Conservation (phyloP, 1,140 invertebrate genomes). For the Odontomachus brunneus region DNA sequence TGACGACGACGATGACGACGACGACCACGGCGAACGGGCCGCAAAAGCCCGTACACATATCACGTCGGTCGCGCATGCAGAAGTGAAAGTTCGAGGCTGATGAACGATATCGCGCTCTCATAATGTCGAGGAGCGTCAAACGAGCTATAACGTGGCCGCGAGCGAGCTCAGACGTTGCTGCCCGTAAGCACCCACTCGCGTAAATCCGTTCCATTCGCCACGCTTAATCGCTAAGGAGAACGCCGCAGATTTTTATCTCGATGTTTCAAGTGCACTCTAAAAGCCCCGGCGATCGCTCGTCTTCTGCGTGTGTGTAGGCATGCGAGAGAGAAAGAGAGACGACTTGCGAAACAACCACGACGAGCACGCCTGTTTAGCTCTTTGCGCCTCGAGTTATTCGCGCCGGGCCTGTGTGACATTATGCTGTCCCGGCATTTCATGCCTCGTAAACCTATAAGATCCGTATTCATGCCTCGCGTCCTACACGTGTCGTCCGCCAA, state of each 20-base stretch:
- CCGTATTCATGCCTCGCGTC: not conserved
- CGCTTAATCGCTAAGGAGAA: constrained; percentile 17
- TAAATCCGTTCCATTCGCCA: not conserved
- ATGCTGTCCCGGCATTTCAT: not conserved
- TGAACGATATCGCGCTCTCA: constrained; percentile 68
- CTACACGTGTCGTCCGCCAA: not conserved
- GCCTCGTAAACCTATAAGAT: not conserved
- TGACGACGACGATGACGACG: not conserved
- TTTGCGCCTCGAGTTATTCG: not conserved
- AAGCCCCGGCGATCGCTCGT: constrained; percentile 6
- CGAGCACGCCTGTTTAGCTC: not conserved
- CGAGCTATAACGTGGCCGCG: constrained; percentile 25
- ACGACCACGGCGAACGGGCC: not conserved
- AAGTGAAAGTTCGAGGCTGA: constrained; percentile 73
- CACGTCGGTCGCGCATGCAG: constrained; percentile 64
- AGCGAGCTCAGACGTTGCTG: not conserved
- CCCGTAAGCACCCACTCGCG: not conserved
- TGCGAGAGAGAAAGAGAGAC: not conserved
- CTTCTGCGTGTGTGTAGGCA: not conserved
- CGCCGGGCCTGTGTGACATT: constrained; percentile 5
- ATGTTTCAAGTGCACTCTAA: constrained; percentile 29
- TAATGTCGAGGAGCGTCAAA: constrained; percentile 67
- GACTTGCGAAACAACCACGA: constrained; percentile 25
- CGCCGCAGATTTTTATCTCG: constrained; percentile 16
- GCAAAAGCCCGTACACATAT: constrained; percentile 18